Evolutionary conservation across 2,888 invertebrate genomes (phyloP).

Genomic region (Chymomyza fuscimana): DNA sequence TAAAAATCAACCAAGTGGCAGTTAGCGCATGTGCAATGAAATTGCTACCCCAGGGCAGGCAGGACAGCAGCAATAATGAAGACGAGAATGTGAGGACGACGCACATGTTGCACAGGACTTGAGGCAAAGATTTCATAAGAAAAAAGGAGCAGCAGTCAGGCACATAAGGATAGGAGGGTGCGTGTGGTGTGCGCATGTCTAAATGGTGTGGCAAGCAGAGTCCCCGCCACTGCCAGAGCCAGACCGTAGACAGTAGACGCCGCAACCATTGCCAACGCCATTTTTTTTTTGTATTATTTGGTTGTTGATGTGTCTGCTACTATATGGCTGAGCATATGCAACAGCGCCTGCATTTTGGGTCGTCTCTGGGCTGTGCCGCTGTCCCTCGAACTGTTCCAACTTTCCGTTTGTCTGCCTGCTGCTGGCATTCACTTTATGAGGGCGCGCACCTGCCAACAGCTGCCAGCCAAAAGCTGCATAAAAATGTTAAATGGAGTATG

Average conservation of each 20-base stretch:
- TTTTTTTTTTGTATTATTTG: conserved; percentile 37
- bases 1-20: conserved; percentile 19
- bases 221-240: conserved; percentile 45
- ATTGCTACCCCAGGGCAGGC: conserved; percentile 58
- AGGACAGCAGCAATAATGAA: conserved; percentile 35
- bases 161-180: conserved; percentile 29
- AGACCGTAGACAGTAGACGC: conserved; percentile 28
- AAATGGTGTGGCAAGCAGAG: neutral
- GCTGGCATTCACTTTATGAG: conserved; percentile 53
- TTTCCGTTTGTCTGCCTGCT: neutral
- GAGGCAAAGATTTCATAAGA: conserved; percentile 64
- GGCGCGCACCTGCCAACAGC: conserved; percentile 74
- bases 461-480: conserved; percentile 42
- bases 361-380: conserved; percentile 8
- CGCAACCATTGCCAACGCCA: conserved; percentile 48
- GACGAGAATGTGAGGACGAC: conserved; percentile 28
- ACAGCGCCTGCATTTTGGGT: conserved; percentile 47
- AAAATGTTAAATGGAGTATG: conserved; percentile 11
- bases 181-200: neutral
- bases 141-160: conserved; percentile 32
- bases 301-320: neutral
- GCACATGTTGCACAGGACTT: conserved; percentile 65
- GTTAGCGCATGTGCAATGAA: conserved; percentile 56
- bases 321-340: conserved; percentile 28
- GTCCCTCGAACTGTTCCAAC: neutral